Percentiles rank a stretch among this genome's conserved stretches.
phyloP scores from a whole-genome alignment of 2,113 vertebrate genomes.

The Coregonus clupeaformis region DNA sequence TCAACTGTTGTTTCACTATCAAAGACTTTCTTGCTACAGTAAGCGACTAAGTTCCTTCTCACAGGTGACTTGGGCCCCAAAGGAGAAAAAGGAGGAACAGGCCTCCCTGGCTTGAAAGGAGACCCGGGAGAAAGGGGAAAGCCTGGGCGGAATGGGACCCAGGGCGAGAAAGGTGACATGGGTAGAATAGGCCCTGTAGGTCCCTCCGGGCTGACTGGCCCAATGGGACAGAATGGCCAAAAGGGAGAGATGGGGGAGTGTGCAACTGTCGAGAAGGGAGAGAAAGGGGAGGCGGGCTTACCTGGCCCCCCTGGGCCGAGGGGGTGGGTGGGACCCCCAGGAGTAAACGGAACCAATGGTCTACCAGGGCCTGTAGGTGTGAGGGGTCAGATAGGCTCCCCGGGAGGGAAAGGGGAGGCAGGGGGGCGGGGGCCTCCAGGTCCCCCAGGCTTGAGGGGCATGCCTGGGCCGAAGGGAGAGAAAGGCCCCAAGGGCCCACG shows the following conservation, averaged over 20 bases:
- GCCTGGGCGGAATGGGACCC: slow-evolving; percentile 83
- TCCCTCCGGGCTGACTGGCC: slow-evolving; percentile 70
- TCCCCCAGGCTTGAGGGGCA: slow-evolving; percentile 78
- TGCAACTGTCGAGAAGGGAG: slow-evolving; percentile 70
- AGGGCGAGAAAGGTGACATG: slow-evolving; percentile 79
- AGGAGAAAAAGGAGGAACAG: slow-evolving; percentile 83
- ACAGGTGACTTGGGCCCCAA: slow-evolving; percentile 83
- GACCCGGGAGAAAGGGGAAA: slow-evolving; percentile 87
- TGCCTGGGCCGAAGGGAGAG: slow-evolving; percentile 77
- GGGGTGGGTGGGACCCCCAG: slow-evolving; percentile 70
- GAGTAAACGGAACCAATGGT: slow-evolving; percentile 40
- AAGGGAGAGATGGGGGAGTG: slow-evolving; percentile 74
- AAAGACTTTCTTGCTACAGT: background rate
- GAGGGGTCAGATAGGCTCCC: slow-evolving; percentile 61
- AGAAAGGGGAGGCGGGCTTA: slow-evolving; percentile 74
- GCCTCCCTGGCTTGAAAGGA: slow-evolving; percentile 81
- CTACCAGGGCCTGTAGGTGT: slow-evolving; percentile 58
- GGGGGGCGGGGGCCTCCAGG: slow-evolving; percentile 77
- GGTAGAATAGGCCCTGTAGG: slow-evolving; percentile 65
- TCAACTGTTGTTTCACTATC: background rate
- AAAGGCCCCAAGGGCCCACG: slow-evolving; percentile 80
- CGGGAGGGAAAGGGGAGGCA: slow-evolving; percentile 78
- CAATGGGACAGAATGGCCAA: slow-evolving; percentile 85
- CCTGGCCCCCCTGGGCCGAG: slow-evolving; percentile 74
- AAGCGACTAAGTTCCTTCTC: slow-evolving; percentile 1